Evolutionary conservation across 1,140 invertebrate genomes (phyloP), one percentile per base, ranked within the genome.

Genomic region (Armadillidium nasatum): DNA sequence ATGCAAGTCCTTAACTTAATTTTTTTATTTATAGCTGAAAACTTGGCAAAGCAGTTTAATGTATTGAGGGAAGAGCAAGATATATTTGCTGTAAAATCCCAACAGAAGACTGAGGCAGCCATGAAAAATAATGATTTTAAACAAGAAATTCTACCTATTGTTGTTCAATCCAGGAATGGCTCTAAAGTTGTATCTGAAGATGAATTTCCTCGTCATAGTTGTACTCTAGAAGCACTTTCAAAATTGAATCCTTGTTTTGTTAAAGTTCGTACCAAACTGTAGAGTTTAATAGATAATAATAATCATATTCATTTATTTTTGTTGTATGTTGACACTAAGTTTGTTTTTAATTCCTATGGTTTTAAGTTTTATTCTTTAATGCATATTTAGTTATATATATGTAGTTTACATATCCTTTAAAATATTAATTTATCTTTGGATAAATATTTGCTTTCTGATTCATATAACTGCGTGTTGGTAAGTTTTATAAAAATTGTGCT

Each of bases 1-100:
- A n/a, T n/a, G n/a, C n/a, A n/a, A n/a, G n/a, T 33, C 33, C 33
- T 33, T 33, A 3, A 33, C 6, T 6, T 33, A 33, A 33, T 6
- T 33, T 33, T 3, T 19, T 19, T 4, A 60, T 60, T 60, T 60
- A 13, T 7, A 60, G 50, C 50, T 13, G 50, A 60, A 60, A 60
- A 60, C 7, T 60, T 60, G 50, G 50, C 50, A 13, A 60, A 19
- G 19, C 11, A 19, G n/a, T n/a, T n/a, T n/a, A 85, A 86, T 9
- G 88, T 95, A 67, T 87, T 87, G 21, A 87, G 93, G 81, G 85
- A 90, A 83, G 89, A 90, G 22, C 94, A 96, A 85, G 94, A 95
- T 83, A 82, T 86, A 46, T 93, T 88, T 86, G 91, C 94, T 0
- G 82, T 87, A 0, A 82, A 86, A 71, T 94, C 92, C n/a, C 93